Conservation (phyloP, 92 coral and sea anemone species). For the Heteractis magnifica region DNA sequence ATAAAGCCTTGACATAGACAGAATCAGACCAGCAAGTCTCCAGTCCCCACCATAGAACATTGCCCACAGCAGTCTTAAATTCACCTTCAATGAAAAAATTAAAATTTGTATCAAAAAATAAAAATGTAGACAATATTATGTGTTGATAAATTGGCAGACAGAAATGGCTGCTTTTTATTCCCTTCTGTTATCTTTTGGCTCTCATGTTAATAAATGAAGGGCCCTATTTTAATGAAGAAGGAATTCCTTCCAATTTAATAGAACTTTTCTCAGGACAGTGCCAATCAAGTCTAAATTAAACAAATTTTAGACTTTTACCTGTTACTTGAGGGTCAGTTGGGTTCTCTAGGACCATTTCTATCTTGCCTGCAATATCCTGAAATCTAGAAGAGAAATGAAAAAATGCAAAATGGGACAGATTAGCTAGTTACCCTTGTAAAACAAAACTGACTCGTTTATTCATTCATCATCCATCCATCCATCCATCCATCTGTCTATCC, state of each 20-base stretch:
- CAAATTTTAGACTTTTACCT: constrained; percentile 17
- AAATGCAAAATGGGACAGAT: not conserved
- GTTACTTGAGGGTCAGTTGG: constrained; percentile 42
- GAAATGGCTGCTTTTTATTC: not conserved
- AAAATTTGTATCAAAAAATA: not conserved
- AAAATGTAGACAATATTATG: not conserved
- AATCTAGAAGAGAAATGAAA: constrained; percentile 49
- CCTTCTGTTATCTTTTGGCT: no score
- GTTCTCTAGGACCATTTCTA: constrained; percentile 66
- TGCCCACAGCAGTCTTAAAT: constrained; percentile 61
- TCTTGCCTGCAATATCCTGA: constrained; percentile 91
- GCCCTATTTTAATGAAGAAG: no score
- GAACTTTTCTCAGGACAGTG: no score
- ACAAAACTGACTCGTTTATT: no score
- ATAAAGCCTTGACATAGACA: constrained; percentile 82
- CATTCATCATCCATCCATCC: no score
- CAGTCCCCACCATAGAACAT: constrained; percentile 74
- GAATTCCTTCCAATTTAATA: no score
- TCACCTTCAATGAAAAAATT: constrained; percentile 9
- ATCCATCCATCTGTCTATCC: no score
- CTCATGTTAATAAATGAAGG: no score
- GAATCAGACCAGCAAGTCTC: constrained; percentile 88
- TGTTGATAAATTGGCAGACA: not conserved
- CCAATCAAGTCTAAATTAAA: no score
- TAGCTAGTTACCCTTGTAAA: no score